phyloP scores from a whole-genome alignment of 2,888 invertebrate genomes.

The Anticlea derivata region DNA sequence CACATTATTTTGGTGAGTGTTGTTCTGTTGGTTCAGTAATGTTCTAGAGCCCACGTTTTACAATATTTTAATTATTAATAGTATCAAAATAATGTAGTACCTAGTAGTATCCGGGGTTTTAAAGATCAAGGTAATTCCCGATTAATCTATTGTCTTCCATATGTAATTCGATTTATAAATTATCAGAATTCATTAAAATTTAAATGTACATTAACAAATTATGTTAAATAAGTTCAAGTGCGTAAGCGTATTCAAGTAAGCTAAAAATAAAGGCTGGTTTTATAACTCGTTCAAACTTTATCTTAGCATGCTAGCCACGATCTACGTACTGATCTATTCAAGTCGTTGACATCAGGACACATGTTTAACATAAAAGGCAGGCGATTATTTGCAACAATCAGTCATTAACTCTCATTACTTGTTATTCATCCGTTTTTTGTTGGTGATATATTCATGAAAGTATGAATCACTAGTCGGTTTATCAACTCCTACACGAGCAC shows the following conservation, averaged over 20 bases:
- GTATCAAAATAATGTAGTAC: no score
- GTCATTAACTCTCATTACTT: constrained; percentile 11
- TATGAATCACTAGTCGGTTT: constrained; percentile 34
- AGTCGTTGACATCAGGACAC: constrained; percentile 43
- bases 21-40: no score
- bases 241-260: neutral
- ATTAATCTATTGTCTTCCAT: constrained; percentile 3
- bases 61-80: no score
- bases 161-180: no score
- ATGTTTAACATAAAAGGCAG: constrained; percentile 31
- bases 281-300: neutral
- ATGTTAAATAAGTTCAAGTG: neutral
- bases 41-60: no score
- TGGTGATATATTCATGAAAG: constrained; percentile 22
- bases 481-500: constrained; percentile 50
- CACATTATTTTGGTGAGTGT: no score
- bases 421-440: constrained; percentile 22
- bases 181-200: no score
- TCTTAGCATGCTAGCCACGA: constrained; percentile 36
- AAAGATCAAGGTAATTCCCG: constrained; percentile 15
- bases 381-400: constrained; percentile 13
- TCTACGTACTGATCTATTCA: constrained; percentile 33
- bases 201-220: neutral
- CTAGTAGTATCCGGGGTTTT: constrained; percentile 4
- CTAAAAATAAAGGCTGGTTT: no score